Evolutionary conservation across 2,113 vertebrate genomes (phyloP), one percentile per base, ranked within the genome.

Genomic region (Formicarius rufipectus): DNA sequence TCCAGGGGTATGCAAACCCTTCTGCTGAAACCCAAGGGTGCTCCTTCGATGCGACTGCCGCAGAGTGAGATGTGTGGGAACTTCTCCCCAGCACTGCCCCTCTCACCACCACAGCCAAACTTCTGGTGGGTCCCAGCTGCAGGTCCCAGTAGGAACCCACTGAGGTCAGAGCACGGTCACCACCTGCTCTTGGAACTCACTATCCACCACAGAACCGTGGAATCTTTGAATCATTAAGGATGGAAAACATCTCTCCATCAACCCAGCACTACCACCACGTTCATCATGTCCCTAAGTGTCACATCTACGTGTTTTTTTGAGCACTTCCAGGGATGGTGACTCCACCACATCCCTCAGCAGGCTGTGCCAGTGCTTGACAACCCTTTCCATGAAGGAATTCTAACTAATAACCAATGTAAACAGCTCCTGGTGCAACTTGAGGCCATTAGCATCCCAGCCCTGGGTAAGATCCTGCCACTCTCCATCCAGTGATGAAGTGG

Each of bases 81-180:
- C 33, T 44, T 35, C 53, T 58, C 22, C 49, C 55, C 0, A 0
- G 35, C 9, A 18, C 49, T 60, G 2, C 71, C 75, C 31, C 62
- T 22, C 27, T 17, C 89, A 35, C 11, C 1, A 1, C 14, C 55
- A n/a, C 35, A 7, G 24, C 14, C 9, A 4, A n/a, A 59, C 72
- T 42, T 28, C 47, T 16, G 37, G 21, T 5, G 37, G 16, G 15
- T 6, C 50, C 30, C 17, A 24, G 53, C 55, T 19, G 35, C 16
- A 31, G 40, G 10, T n/a, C 9, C 1, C 6, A 35, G 52, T 60
- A 14, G 64, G 67, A 33, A 55, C 25, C 35, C 82, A 30, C 42
- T 0, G 4, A 20, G 35, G 1, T 6, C n/a, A 22, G 13, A 1
- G 10, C 14, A 18, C 0, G 35, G 74, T 20, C 53, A 30, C 24